These are phyloP conservation scores for Bombus waltoni DNA, from an alignment of 1,140 invertebrate genomes.

Conservation along the genomic window DNA sequence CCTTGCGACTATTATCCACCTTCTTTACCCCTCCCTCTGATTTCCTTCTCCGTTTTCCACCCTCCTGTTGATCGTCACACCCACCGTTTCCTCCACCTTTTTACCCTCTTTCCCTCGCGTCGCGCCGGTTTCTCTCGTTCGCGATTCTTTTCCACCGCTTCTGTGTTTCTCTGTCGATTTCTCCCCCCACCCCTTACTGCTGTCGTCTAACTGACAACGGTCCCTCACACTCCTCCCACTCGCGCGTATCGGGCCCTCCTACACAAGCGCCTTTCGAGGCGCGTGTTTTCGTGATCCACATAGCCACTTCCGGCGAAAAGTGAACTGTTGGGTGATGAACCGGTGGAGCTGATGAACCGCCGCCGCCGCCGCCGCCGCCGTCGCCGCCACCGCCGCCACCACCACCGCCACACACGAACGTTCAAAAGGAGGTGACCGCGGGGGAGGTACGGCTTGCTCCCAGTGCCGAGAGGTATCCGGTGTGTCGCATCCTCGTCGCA, in stretches of 20 bases:
- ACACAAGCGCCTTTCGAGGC: neutral
- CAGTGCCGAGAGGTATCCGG: slow-evolving; percentile 33
- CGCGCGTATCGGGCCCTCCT: slow-evolving; percentile 8
- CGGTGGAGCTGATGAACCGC: slow-evolving; percentile 5
- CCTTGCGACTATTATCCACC: neutral
- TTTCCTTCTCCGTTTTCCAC: no score
- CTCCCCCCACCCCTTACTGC: neutral
- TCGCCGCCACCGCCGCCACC: neutral
- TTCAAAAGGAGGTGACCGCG: neutral
- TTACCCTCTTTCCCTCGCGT: neutral
- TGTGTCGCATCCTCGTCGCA: slow-evolving; percentile 41
- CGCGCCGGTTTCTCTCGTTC: neutral
- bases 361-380: neutral
- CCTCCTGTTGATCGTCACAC: neutral
- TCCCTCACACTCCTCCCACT: neutral
- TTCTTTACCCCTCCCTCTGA: neutral
- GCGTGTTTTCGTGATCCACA: slow-evolving; percentile 24
- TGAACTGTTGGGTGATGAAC: slow-evolving; percentile 21
- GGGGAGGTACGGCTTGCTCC: slow-evolving; percentile 14
- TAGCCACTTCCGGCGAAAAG: slow-evolving; percentile 53
- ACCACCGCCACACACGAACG: neutral
- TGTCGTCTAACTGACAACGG: neutral
- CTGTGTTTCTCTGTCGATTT: neutral
- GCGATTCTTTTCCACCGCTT: neutral
- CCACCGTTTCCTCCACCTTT: neutral